Evolutionary conservation across 2,113 vertebrate species (phyloP).

Genomic region (Gymnogyps californianus): DNA sequence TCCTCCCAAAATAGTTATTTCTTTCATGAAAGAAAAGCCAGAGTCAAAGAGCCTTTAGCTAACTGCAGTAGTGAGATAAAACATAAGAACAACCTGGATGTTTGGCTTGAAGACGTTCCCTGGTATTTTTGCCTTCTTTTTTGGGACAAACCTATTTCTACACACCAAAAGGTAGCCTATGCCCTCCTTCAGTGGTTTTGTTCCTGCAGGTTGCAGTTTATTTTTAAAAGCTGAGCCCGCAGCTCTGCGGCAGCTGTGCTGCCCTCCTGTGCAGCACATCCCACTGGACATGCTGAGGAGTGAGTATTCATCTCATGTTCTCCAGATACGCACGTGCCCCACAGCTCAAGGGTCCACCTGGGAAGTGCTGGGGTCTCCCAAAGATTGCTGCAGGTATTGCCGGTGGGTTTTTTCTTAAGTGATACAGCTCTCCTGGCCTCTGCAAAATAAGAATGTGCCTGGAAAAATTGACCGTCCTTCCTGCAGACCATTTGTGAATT

Average conservation of each 20-base stretch:
- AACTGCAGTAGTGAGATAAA: not conserved
- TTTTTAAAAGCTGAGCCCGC: not conserved
- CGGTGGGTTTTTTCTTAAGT: not conserved
- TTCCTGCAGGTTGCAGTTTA: not conserved
- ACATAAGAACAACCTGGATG: not conserved
- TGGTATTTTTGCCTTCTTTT: not conserved
- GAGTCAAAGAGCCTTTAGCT: not conserved
- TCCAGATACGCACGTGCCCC: rapidly evolving
- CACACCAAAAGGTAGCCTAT: not conserved
- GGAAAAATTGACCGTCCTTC: not conserved
- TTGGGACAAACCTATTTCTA: not conserved
- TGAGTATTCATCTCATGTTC: rapidly evolving
- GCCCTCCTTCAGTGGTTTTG: not conserved
- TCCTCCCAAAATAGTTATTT: not conserved
- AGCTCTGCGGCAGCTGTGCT: not conserved
- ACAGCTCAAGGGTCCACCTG: not conserved
- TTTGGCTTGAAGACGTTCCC: not conserved
- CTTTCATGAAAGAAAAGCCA: not conserved
- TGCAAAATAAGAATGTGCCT: not conserved
- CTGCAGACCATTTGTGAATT: not conserved
- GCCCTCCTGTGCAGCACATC: not conserved
- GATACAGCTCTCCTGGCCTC: not conserved
- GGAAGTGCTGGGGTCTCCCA: not conserved
- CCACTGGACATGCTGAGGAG: not conserved
- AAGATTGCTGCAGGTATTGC: not conserved